A percentile compares a stretch with the other conserved stretches of the same genome.
These are phyloP conservation scores for Cyprinodon tularosa DNA, from an alignment of 2,113 vertebrate genomes.

Conservation along the genomic window DNA sequence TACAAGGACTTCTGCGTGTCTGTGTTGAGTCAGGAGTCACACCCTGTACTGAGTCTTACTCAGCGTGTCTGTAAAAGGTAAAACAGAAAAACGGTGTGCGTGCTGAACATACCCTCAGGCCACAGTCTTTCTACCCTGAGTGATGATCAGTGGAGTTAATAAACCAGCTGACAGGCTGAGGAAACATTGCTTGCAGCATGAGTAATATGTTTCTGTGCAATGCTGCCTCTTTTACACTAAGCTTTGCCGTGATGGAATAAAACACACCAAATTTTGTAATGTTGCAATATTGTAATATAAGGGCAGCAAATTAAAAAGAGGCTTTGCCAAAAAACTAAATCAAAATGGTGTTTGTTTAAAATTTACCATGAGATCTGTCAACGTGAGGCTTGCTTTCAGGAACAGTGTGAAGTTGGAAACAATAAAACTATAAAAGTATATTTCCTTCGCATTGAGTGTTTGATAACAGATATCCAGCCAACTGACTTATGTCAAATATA, in stretches of 20 bases:
- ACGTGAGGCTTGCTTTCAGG: background rate
- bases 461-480: too few species aligned
- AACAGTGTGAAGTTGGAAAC: too few species aligned
- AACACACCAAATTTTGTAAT: background rate
- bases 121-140: constrained; percentile 27
- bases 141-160: constrained; percentile 7
- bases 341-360: too few species aligned
- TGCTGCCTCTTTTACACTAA: background rate
- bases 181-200: constrained; percentile 11
- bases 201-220: background rate
- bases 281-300: background rate
- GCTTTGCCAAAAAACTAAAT: too few species aligned
- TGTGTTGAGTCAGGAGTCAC: constrained; percentile 66
- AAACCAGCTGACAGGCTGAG: background rate
- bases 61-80: constrained; percentile 52
- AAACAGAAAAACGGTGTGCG: constrained; percentile 22
- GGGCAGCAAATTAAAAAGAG: too few species aligned
- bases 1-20: background rate
- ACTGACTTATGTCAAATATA: background rate
- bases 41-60: constrained; percentile 67
- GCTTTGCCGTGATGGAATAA: background rate
- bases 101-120: constrained; percentile 44
- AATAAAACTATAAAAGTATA: too few species aligned
- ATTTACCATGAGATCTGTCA: background rate
- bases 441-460: too few species aligned